A percentile compares a stretch with the other conserved stretches of the same genome.
phyloP scores from a whole-genome alignment of 2,797 vertebrate species.

The Chloroceryle amazona region DNA sequence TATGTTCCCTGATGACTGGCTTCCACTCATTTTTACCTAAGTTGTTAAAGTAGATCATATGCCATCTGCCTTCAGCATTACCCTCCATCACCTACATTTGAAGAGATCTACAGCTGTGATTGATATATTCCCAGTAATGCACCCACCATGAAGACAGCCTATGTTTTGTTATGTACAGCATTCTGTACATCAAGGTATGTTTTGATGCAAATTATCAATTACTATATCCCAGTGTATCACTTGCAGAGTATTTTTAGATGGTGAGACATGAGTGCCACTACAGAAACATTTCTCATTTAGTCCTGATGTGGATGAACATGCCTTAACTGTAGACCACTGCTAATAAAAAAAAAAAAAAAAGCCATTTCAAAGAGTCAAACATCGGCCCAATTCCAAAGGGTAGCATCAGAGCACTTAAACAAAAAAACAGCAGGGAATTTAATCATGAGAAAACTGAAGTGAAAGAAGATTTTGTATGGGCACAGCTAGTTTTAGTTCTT shows the following conservation, averaged over 20 bases:
- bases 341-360: neutral
- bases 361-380: conserved; percentile 64
- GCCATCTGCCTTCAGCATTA: conserved; percentile 8
- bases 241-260: neutral
- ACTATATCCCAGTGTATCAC: neutral
- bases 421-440: conserved; percentile 67
- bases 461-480: conserved; percentile 50
- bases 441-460: conserved; percentile 71
- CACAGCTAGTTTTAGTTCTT: conserved; percentile 54
- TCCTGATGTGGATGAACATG: conserved; percentile 5
- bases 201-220: conserved; percentile 15
- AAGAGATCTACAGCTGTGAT: conserved; percentile 29
- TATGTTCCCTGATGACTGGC: neutral
- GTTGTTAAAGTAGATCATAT: conserved; percentile 19
- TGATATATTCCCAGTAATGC: conserved; percentile 33
- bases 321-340: neutral
- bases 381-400: conserved; percentile 48
- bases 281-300: conserved; percentile 19
- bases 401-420: conserved; percentile 48
- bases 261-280: neutral
- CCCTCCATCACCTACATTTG: neutral
- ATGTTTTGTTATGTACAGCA: conserved; percentile 14
- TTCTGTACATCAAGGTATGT: neutral
- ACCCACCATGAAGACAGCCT: neutral
- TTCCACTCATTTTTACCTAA: neutral